Evolutionary conservation across 2,797 vertebrate species (phyloP).

Genomic region (Gymnodraco acuticeps): DNA sequence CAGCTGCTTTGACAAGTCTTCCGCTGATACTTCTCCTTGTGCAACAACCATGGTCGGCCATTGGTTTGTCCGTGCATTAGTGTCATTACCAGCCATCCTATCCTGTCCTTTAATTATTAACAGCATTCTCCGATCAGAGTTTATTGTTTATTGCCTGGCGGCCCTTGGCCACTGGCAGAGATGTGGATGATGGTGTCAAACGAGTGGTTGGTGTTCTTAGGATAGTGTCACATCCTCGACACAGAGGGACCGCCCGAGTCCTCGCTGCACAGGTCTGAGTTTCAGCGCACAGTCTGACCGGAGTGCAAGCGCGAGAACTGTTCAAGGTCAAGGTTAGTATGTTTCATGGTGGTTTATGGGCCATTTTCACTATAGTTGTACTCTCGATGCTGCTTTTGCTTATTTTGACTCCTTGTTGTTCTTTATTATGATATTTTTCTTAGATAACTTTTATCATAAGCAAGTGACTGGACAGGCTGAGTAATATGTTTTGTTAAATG

Average conservation of each 20-base stretch:
- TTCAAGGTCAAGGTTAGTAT: conserved; percentile 44
- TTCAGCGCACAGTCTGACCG: not conserved
- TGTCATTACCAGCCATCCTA: conserved; percentile 83
- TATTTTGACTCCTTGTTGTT: not conserved
- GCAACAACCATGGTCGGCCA: conserved; percentile 53
- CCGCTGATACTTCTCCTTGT: conserved; percentile 74
- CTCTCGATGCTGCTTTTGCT: not conserved
- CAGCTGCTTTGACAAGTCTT: conserved; percentile 75
- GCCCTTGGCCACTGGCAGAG: conserved; percentile 59
- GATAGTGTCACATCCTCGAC: conserved; percentile 58
- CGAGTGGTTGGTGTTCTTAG: conserved; percentile 63
- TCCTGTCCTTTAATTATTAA: conserved; percentile 86
- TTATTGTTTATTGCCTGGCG: conserved; percentile 85
- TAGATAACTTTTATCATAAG: conserved; percentile 9
- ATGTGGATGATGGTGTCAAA: conserved; percentile 72
- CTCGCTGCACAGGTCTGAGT: conserved; percentile 24
- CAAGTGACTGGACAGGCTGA: conserved; percentile 31
- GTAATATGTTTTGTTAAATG: conserved; percentile 45
- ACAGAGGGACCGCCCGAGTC: conserved; percentile 29
- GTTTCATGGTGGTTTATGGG: conserved; percentile 3
- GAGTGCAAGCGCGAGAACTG: conserved; percentile 1
- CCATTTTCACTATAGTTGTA: not conserved
- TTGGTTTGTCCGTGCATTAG: conserved; percentile 79
- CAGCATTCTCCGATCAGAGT: conserved; percentile 77
- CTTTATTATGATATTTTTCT: conserved; percentile 15